Conservation (phyloP, 2,888 invertebrate genomes). For the Drosophila anomelani region DNA sequence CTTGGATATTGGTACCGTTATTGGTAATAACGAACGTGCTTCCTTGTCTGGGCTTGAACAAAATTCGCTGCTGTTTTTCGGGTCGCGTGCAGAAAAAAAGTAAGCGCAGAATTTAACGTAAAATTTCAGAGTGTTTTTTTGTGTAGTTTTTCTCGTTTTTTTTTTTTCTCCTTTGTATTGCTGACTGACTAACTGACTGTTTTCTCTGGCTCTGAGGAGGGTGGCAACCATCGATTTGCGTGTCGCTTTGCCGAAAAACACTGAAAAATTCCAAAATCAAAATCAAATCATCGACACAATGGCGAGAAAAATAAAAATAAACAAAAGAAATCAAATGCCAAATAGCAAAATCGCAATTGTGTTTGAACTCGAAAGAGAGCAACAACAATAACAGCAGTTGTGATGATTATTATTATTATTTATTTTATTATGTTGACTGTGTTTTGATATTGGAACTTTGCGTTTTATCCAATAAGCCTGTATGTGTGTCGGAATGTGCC, state of each 20-base stretch:
- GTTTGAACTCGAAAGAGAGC: slow-evolving; percentile 6
- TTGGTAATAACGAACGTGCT: slow-evolving; percentile 67
- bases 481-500: slow-evolving; percentile 20
- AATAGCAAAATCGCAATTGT: slow-evolving; percentile 26
- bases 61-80: slow-evolving; percentile 36
- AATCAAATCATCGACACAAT: slow-evolving; percentile 21
- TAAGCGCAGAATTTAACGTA: slow-evolving; percentile 74
- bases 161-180: slow-evolving; percentile 27
- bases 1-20: slow-evolving; percentile 18
- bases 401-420: slow-evolving; percentile 26
- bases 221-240: slow-evolving; percentile 70
- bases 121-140: slow-evolving; percentile 39
- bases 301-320: slow-evolving; percentile 12
- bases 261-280: slow-evolving; percentile 58
- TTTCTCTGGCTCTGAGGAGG: slow-evolving; percentile 31
- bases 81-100: slow-evolving; percentile 70
- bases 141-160: slow-evolving; percentile 21
- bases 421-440: slow-evolving; percentile 17
- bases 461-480: slow-evolving; percentile 2
- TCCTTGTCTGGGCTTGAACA: slow-evolving; percentile 58
- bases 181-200: slow-evolving; percentile 10
- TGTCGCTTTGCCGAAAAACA: slow-evolving; percentile 67
- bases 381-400: not conserved
- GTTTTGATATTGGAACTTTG: slow-evolving; percentile 17
- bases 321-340: slow-evolving; percentile 54